phyloP scores from a whole-genome alignment of 2,113 vertebrate genomes.

The Nannospalax galili region DNA sequence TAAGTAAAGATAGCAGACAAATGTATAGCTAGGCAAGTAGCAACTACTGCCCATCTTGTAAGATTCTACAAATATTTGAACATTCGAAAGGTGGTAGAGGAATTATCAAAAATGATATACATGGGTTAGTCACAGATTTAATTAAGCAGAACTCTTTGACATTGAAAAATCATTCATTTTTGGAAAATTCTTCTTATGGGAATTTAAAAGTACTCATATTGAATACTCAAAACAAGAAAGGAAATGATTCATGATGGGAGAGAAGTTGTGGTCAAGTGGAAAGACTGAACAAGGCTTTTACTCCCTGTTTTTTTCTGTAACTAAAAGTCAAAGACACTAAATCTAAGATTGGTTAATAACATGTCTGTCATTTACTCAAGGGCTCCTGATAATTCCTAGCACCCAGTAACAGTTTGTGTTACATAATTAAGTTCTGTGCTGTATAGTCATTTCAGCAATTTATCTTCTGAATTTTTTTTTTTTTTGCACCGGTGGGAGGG shows the following conservation, averaged over 20 bases:
- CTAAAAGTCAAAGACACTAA: constrained; percentile 50
- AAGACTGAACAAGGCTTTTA: constrained; percentile 35
- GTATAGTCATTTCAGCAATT: neutral
- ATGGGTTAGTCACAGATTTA: constrained; percentile 50
- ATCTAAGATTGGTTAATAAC: constrained; percentile 6
- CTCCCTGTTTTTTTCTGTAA: neutral
- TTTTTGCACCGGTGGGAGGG: neutral
- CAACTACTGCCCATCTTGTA: constrained; percentile 45
- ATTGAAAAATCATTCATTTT: constrained; percentile 66
- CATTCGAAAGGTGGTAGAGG: constrained; percentile 57
- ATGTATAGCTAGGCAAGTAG: constrained; percentile 46
- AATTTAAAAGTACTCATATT: constrained; percentile 41
- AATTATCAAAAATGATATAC: constrained; percentile 54
- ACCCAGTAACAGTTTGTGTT: neutral
- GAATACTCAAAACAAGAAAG: constrained; percentile 17
- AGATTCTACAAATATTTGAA: constrained; percentile 72
- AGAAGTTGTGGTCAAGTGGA: constrained; percentile 5
- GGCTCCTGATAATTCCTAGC: neutral
- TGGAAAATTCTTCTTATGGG: constrained; percentile 46
- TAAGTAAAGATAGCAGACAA: constrained; percentile 67
- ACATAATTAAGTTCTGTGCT: constrained; percentile 3
- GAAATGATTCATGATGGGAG: neutral
- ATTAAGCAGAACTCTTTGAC: constrained; percentile 68
- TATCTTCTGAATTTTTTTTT: constrained; percentile 11
- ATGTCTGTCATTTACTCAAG: constrained; percentile 30